Evolutionary conservation across 2,113 vertebrate genomes (phyloP), one percentile per base, ranked within the genome.

Genomic region (Dicentrarchus labrax): DNA sequence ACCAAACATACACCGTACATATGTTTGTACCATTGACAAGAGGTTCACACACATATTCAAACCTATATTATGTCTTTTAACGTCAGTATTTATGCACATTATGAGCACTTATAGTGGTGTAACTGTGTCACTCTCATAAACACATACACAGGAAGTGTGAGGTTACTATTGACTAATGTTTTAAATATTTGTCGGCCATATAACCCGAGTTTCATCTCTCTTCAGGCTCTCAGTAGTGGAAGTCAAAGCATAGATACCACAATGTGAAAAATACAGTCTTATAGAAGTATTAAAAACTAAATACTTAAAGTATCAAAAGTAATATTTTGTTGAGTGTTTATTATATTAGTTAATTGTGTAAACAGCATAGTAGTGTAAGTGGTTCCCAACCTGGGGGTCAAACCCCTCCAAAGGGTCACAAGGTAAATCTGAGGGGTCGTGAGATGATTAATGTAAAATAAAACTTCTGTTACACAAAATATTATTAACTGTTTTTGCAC

Each of bases 381-480:
- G n/a, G 17, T 62, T 54, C 17, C 21, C 57, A 72, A 39, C 21
- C 4, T 17, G 2, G 4, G 36, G 80, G 48, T 21, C 39, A 1
- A 4, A 8, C 3, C 21, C 41, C n/a, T 83, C 59, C 6, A 21
- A 17, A 36, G 62, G 66, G 56, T 70, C 72, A 53, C 2, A 0
- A 36, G 36, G 60, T 66, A 77, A 72, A 77, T 72, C 53, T 51
- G 41, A 83, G n/a, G 6, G 51, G 43, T n/a, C 2, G 1, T 19
- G 21, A 41, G 50, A 24, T n/a, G 45, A 57, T 72, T 22, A 22
- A 64, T 10, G 8, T 8, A 9, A 15, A 56, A 1, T 6, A 22
- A 22, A n/a, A n/a, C 17, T 11, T 22, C 21, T 56, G 8, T 9
- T 22, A 1, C 21, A 56, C 53, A 56, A 22, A 21, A 56, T 15